Evolutionary conservation across 2,888 invertebrate genomes (phyloP), one percentile per base, ranked within the genome.

Genomic region (Masnerella sp.): DNA sequence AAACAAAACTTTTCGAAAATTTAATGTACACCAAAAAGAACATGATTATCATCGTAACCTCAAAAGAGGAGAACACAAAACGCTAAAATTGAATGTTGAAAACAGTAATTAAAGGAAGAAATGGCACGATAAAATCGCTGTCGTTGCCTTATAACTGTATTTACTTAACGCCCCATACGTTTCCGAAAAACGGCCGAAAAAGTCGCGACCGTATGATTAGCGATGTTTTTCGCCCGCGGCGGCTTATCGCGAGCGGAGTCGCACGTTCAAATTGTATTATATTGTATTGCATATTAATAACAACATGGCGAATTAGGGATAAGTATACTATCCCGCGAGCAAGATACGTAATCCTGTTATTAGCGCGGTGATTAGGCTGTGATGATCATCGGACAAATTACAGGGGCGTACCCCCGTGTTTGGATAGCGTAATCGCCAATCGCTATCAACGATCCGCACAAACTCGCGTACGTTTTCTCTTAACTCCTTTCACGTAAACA

Each of bases 401-500:
- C 82, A 82, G 86, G 85, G 86, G 87, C 86, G 87, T 78, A 81
- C 82, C 85, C 81, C 82, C 80, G 82, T 86, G 84, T 87, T 87
- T 86, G 85, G 87, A 86, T 87, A 87, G 83, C 84, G 85, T 85
- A 85, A 86, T 86, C 87, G 83, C 79, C 84, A 83, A 86, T 86
- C 83, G 75, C 81, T 82, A 84, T 82, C 82, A 79, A 77, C 77
- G 80, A 83, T 85, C 79, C 81, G 74, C 76, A 77, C 77, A 62
- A 77, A n/a, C 65, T 79, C 56, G 20, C 74, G 64, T 43, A 75
- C 76, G 77, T 79, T 76, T 76, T 73, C 73, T 71, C 67, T 73
- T 77, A 61, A 74, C 72, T 78, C 78, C 49, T 69, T 67, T 71
- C 52, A 45, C 45, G 34, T 22, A 30, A 45, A 34, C 32, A 15